Evolutionary conservation across 2,113 vertebrate genomes (phyloP), one percentile per base, ranked within the genome.

Genomic region (Suncus etruscus): DNA sequence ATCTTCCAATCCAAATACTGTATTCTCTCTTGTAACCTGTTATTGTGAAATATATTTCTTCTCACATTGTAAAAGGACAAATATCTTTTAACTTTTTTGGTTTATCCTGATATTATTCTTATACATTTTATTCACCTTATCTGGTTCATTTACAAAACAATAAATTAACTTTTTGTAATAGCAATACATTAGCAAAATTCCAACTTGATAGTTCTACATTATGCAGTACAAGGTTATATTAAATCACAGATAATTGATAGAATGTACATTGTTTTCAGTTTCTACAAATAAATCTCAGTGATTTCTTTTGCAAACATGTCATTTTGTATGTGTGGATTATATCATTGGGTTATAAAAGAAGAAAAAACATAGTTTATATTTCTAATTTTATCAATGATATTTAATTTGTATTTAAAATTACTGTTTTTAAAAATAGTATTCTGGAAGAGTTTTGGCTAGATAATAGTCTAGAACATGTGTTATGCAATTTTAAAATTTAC

Each of bases 271-370:
- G 20, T 76, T 90, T 86, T 31, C 14, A 69, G 2, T 73, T 27
- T 68, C 94, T 78, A 77, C 27, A 89, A 86, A 74, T 70, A 86
- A 92, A 68, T 76, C 15, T 87, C 51, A 73, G 3, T 63, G 29
- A 89, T 63, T 73, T 31, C 1, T 76, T 25, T 89, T 54, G 12
- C 89, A 94, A 91, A 79, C 66, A 50, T 61, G 32, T 63, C 48
- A 72, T 11, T 91, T 84, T 45, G 2, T 47, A 12, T 91, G 80
- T 91, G 24, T 83, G 18, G 7, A 90, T 3, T 89, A 16, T 87
- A 20, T 87, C 16, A 93, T 22, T 58, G 27, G 45, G 11, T 87
- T 4, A 3, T 22, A 25, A 72, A 76, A n/a, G n/a, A 9, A 79
- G 11, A 66, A 90, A 74, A 69, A 32, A 75, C 20, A 32, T 27